Percentiles rank a stretch among this genome's conserved stretches.
phyloP scores from a whole-genome alignment of 2,888 invertebrate genomes.

The Campaea margaritaria region DNA sequence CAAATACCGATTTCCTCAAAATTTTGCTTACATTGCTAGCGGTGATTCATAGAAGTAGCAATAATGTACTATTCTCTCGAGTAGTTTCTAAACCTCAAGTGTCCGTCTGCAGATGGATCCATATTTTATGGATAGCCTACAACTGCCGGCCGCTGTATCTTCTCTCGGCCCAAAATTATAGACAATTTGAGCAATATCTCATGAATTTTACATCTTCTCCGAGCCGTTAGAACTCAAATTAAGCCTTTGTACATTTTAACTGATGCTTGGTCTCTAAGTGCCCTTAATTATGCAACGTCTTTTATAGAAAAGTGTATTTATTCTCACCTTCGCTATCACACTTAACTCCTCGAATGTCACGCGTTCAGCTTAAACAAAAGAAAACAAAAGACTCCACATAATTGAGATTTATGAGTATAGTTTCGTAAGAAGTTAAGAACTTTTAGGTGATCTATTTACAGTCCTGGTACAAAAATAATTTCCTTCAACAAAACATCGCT shows the following conservation, averaged over 20 bases:
- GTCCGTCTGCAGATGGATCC: conserved; percentile 3
- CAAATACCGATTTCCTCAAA: too few species aligned
- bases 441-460: too few species aligned
- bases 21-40: too few species aligned
- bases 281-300: conserved; percentile 7
- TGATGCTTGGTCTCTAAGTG: conserved; percentile 8
- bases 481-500: too few species aligned
- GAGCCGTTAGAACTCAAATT: conserved; percentile 14
- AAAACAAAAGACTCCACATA: too few species aligned
- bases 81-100: not conserved
- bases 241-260: conserved; percentile 22
- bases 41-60: too few species aligned
- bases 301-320: conserved; percentile 1
- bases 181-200: conserved; percentile 16
- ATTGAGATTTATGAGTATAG: too few species aligned
- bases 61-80: not conserved
- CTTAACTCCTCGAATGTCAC: too few species aligned
- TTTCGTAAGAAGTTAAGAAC: too few species aligned
- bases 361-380: too few species aligned
- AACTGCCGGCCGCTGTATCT: conserved; percentile 15
- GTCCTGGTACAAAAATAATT: too few species aligned
- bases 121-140: conserved; percentile 21
- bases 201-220: conserved; percentile 24
- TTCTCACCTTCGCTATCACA: too few species aligned
- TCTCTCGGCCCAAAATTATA: conserved; percentile 16